Conservation (phyloP, 2,888 invertebrate species). For the Lasioglossum calceatum region DNA sequence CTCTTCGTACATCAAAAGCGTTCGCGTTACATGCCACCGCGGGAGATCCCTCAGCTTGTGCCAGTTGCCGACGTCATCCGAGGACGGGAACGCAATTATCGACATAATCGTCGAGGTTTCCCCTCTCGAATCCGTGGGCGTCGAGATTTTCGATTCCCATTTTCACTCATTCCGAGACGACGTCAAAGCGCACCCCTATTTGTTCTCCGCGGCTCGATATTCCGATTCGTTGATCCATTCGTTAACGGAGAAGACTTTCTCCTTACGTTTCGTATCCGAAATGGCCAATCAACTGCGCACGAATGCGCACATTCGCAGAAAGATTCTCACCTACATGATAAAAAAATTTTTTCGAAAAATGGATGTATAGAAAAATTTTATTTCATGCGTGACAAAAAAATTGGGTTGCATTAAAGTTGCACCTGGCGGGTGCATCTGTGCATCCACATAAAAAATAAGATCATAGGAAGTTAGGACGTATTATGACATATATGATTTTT, state of each 20-base stretch:
- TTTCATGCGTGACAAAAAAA: no score
- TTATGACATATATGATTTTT: no score
- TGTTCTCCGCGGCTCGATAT: slow-evolving; percentile 66
- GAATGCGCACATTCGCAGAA: not conserved
- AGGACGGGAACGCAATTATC: slow-evolving; percentile 65
- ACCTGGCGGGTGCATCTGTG: no score
- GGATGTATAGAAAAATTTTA: no score
- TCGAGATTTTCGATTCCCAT: slow-evolving; percentile 61
- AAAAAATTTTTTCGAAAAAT: no score
- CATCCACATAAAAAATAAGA: no score
- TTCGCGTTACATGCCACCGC: slow-evolving; percentile 33
- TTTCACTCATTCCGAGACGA: slow-evolving; percentile 61
- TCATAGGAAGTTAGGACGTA: no score
- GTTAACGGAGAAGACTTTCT: slow-evolving; percentile 57
- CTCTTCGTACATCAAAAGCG: slow-evolving; percentile 58
- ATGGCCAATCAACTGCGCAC: not conserved
- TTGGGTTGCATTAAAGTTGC: no score
- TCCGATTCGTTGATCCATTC: slow-evolving; percentile 65
- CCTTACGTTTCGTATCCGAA: slow-evolving; percentile 16
- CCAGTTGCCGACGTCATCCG: slow-evolving; percentile 46
- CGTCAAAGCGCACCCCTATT: slow-evolving; percentile 74
- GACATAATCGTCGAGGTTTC: slow-evolving; percentile 57
- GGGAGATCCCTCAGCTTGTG: not conserved
- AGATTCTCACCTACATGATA: no score
- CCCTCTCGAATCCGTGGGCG: slow-evolving; percentile 55